Evolutionary conservation across 2,113 vertebrate species (phyloP).

Genomic region (Sylvilagus bachmani): DNA sequence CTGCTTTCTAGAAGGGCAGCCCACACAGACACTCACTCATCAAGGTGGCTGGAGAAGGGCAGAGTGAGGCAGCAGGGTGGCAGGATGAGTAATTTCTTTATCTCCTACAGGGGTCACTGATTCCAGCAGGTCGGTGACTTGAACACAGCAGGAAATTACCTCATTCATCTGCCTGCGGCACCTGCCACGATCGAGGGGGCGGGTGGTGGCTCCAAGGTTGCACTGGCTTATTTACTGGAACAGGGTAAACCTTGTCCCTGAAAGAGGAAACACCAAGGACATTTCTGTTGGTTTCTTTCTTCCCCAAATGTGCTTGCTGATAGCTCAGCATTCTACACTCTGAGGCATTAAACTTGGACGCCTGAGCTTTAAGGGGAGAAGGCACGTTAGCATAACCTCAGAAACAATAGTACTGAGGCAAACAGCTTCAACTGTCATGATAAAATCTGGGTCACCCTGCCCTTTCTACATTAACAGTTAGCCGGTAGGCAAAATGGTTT

Average conservation of each 20-base stretch:
- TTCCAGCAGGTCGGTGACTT: conserved; percentile 46
- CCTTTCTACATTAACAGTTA: background rate
- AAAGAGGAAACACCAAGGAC: background rate
- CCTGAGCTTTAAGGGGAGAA: background rate
- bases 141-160: conserved; percentile 61
- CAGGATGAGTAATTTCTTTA: conserved; percentile 67
- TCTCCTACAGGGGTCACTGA: conserved; percentile 10
- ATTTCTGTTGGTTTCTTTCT: background rate
- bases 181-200: background rate
- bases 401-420: background rate
- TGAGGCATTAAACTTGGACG: background rate
- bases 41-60: conserved; percentile 27
- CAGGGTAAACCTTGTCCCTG: background rate
- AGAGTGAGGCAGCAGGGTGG: conserved; percentile 12
- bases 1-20: background rate
- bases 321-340: background rate
- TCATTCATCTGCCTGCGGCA: conserved; percentile 43
- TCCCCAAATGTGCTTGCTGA: background rate
- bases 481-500: background rate
- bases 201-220: background rate
- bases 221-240: background rate
- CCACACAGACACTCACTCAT: background rate
- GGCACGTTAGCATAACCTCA: background rate
- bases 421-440: background rate
- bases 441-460: background rate